A percentile compares a stretch with the other conserved stretches of the same genome.
phyloP scores from a whole-genome alignment of 2,113 vertebrate genomes.

The Anser brachyrhynchus region DNA sequence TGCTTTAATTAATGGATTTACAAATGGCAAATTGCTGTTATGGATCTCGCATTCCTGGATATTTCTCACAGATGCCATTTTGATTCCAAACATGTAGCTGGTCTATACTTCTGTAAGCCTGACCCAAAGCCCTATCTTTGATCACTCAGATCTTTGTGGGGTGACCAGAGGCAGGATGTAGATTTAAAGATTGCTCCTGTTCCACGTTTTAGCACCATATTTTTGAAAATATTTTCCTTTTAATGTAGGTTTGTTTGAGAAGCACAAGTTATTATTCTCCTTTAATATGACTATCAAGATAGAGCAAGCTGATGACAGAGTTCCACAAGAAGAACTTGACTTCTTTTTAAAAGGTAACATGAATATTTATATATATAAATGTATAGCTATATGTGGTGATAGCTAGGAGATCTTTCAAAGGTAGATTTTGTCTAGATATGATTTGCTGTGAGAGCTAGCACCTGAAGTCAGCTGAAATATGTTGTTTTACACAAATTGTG shows the following conservation, averaged over 20 bases:
- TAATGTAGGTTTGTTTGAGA: constrained; percentile 90
- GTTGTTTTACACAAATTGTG: background rate
- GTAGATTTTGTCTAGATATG: background rate
- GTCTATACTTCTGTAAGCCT: background rate
- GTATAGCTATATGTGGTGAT: background rate
- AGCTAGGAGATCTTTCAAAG: background rate
- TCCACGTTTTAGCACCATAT: background rate
- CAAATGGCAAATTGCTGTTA: background rate
- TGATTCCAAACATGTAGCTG: background rate
- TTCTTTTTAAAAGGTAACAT: constrained; percentile 94
- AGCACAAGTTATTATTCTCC: constrained; percentile 93
- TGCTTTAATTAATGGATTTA: background rate
- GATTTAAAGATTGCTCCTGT: background rate
- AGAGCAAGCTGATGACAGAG: constrained; percentile 87
- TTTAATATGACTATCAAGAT: constrained; percentile 96
- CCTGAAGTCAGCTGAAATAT: background rate
- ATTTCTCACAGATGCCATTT: background rate
- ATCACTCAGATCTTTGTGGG: background rate
- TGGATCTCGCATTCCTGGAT: background rate
- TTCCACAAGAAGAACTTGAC: constrained; percentile 91
- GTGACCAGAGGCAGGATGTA: background rate
- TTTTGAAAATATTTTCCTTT: background rate
- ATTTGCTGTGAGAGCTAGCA: background rate
- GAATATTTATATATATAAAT: background rate
- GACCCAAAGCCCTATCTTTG: background rate